phyloP scores from a whole-genome alignment of 1,140 invertebrate genomes.

The Chironomus tepperi region DNA sequence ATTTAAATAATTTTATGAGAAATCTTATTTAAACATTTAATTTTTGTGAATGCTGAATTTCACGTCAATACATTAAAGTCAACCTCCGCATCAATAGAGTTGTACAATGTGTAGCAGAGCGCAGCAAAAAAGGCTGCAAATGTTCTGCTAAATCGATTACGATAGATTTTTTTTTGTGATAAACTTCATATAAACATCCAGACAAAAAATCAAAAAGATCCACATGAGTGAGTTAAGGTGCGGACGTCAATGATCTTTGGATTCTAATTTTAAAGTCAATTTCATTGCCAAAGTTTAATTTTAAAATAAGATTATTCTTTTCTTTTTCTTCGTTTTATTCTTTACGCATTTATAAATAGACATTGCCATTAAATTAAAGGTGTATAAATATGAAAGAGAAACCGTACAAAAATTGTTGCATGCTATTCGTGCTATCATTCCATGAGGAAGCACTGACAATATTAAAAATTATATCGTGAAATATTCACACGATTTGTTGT shows the following conservation, averaged over 20 bases:
- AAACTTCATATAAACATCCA: not conserved
- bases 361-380: not conserved
- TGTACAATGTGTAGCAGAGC: too few relatives aligned
- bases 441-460: too few relatives aligned
- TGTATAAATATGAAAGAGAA: not conserved
- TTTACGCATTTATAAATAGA: too few relatives aligned
- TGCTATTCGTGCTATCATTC: not conserved
- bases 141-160: not conserved
- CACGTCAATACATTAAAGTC: too few relatives aligned
- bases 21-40: too few relatives aligned
- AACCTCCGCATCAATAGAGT: too few relatives aligned
- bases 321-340: not conserved
- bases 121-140: not conserved
- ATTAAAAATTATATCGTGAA: too few relatives aligned
- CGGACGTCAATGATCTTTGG: not conserved
- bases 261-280: not conserved
- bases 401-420: not conserved
- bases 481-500: too few relatives aligned
- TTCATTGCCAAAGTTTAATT: not conserved
- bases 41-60: too few relatives aligned
- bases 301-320: slow-evolving; percentile 9
- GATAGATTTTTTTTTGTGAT: not conserved
- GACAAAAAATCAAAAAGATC: not conserved
- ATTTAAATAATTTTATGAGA: too few relatives aligned
- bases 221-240: not conserved